Evolutionary conservation across 2,113 vertebrate species (phyloP), one percentile per base, ranked within the genome.

Genomic region (Danio rerio): DNA sequence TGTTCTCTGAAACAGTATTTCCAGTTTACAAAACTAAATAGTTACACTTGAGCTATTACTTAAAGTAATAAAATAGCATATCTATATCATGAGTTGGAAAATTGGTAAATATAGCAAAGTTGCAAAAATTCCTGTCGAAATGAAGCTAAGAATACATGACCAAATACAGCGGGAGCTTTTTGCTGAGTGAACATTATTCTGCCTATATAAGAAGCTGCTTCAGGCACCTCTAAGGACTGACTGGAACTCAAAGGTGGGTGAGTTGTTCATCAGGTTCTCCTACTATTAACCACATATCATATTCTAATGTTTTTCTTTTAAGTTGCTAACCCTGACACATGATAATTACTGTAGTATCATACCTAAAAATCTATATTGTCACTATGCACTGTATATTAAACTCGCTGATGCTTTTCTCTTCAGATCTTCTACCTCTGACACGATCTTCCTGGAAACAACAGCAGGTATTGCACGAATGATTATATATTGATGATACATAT

Each of bases 151-250:
- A 88, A 69, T 78, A 82, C 86, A 84, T 92, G 90, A 81, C 92
- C 92, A 91, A 84, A 93, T 91, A 55, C 73, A 91, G 92, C 86
- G 58, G 49, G 70, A 74, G 80, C 31, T 31, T 84, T 88, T 73
- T 90, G 85, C 69, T 52, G 87, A 87, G 83, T 71, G 80, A 83
- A 80, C 84, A 84, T 61, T 87, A 83, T 85, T 62, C 63, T 86
- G 84, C 81, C 85, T 91, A 91, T 94, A 93, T 90, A 93, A 91
- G 88, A 88, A 52, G 71, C 61, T 6, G 69, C 82, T 42, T 52
- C 72, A 80, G 81, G 56, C 78, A 81, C 16, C 11, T 31, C 72
- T 49, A 16, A 81, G 88, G 83, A 90, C 88, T 85, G 72, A 88
- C 18, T 71, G 87, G 86, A 90, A 83, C 58, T 84, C 81, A 53